Evolutionary conservation across 1,140 invertebrate species (phyloP), one percentile per base, ranked within the genome.

Genomic region (Drosophila bocqueti): DNA sequence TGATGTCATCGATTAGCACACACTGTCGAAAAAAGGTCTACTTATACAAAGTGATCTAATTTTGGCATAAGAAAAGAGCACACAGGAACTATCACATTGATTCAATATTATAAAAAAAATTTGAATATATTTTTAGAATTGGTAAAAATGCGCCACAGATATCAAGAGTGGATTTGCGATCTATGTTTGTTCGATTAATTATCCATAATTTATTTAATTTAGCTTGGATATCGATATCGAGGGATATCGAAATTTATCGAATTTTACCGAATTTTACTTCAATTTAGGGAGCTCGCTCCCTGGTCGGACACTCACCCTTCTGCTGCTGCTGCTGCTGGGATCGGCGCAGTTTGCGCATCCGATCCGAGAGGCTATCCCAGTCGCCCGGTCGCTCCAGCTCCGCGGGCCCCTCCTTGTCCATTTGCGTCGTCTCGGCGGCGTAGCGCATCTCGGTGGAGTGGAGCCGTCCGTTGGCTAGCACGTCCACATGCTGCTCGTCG

Each of bases 391-490:
- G 95, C 74, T 95, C 95, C 92, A 95, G 93, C 11, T 77, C 75
- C 24, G 63, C 74, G 60, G 94, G 94, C 31, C 94, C 94, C 91
- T 96, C 95, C 42, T 96, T 96, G 83, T 95, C 94, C 91, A 94
- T 94, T 89, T 97, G 96, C 76, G 95, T 96, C 31, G 95, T 96
- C 87, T 96, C 96, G n/a, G 96, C 96, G 68, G 95, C 95, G 93
- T 96, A 97, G 78, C 96, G 94, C 94, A 97, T 95, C 86, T 97
- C 96, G 90, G 96, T 96, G 59, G 94, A 95, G 55, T 97, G 94
- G 73, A 95, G 94, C 84, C 96, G 94, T 54, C 96, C 96, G 83
- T 96, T 95, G 72, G 95, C 95, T 82, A 97, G 93, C 91, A 96
- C 96, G 82, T 97, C 96, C 26, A 97, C 96, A 76, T 96, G 94